A percentile compares a stretch with the other conserved stretches of the same genome.
Evolutionary conservation across 1,140 invertebrate genomes (phyloP).

Genomic region (Lordiphosa collinella): DNA sequence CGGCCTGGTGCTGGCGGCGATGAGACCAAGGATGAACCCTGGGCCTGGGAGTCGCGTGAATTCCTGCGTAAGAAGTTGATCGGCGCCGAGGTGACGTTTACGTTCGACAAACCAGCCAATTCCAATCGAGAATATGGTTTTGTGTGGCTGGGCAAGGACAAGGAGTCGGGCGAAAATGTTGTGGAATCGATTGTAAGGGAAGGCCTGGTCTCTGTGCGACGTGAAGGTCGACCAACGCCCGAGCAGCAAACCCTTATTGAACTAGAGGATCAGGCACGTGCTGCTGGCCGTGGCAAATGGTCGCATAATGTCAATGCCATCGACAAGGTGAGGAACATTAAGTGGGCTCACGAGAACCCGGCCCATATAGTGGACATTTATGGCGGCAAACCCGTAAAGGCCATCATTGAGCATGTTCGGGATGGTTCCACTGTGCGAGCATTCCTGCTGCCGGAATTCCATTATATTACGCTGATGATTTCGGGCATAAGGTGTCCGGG

Average conservation of each 20-base stretch:
- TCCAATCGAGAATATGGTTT: conserved; percentile 92
- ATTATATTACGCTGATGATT: conserved; percentile 94
- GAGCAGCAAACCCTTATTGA: conserved; percentile 87
- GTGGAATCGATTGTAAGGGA: conserved; percentile 92
- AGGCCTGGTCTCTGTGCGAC: conserved; percentile 91
- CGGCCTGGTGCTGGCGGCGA: conserved; percentile 84
- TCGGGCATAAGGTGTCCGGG: conserved; percentile 94
- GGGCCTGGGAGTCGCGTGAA: conserved; percentile 97
- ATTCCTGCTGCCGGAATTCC: conserved; percentile 89
- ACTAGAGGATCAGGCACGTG: conserved; percentile 94
- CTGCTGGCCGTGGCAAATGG: conserved; percentile 93
- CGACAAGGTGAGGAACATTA: conserved; percentile 90
- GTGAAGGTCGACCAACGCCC: conserved; percentile 86
- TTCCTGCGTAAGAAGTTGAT: conserved; percentile 95
- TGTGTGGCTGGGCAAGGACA: conserved; percentile 92
- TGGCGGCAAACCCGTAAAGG: conserved; percentile 88
- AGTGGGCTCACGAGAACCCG: conserved; percentile 92
- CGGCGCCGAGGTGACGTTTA: conserved; percentile 92
- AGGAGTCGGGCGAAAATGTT: conserved; percentile 89
- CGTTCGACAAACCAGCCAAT: conserved; percentile 85
- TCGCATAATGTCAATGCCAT: conserved; percentile 81
- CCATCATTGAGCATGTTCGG: conserved; percentile 96
- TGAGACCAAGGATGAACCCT: conserved; percentile 94
- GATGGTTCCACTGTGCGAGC: conserved; percentile 97
- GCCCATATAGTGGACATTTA: conserved; percentile 90